These are phyloP conservation scores for Dascillus cervinus DNA, from an alignment of 2,888 invertebrate species.

Conservation along the genomic window DNA sequence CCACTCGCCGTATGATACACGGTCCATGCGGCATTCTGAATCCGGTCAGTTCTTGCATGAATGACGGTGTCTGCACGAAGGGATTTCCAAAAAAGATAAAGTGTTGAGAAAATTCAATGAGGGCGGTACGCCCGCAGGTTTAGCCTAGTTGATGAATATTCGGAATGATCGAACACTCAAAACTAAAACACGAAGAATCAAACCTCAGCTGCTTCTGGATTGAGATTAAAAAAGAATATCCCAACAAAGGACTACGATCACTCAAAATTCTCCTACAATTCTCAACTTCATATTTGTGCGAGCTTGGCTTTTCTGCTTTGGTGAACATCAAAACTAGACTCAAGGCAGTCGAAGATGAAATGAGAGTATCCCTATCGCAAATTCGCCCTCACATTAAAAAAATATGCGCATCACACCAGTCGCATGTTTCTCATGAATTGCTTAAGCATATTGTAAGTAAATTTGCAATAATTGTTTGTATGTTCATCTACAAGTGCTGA, in stretches of 20 bases:
- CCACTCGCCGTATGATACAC: no score
- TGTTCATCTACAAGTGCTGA: no score
- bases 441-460: no score
- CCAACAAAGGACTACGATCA: background rate
- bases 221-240: constrained; percentile 1
- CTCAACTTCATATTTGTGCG: constrained; percentile 1
- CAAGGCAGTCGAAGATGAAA: constrained; percentile 1
- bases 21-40: no score
- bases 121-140: no score
- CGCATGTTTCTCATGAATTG: constrained; percentile 1
- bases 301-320: background rate
- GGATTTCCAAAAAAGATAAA: no score
- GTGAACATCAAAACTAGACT: constrained; percentile 2
- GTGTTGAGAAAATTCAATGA: no score
- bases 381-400: constrained; percentile 1
- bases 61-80: no score
- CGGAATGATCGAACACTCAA: constrained; percentile 1
- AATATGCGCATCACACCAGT: constrained; percentile 1
- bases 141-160: background rate
- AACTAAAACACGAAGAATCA: background rate
- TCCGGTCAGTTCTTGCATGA: no score
- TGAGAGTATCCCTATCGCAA: constrained; percentile 1
- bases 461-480: no score
- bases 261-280: constrained; percentile 1
- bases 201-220: background rate